phyloP scores from a whole-genome alignment of 2,888 invertebrate species.

The Exocentrus adspersus region DNA sequence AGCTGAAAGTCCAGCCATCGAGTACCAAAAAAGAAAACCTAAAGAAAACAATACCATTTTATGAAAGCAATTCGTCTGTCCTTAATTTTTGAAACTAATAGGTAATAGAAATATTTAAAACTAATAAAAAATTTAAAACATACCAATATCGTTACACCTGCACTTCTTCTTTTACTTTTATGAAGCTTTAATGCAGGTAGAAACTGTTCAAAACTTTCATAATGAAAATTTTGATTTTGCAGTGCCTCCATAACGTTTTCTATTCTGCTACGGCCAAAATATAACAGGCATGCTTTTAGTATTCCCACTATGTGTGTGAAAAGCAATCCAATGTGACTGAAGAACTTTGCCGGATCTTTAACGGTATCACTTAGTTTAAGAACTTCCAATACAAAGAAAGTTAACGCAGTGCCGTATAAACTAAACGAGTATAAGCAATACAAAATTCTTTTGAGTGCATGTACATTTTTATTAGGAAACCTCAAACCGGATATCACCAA shows the following conservation, averaged over 20 bases:
- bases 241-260: background rate
- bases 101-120: too few species aligned
- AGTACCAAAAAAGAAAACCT: too few species aligned
- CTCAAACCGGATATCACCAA: background rate
- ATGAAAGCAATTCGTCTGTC: too few species aligned
- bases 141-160: constrained; percentile 20
- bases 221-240: background rate
- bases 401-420: background rate
- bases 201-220: background rate
- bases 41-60: too few species aligned
- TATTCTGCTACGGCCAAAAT: background rate
- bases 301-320: background rate
- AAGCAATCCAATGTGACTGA: constrained; percentile 8
- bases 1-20: constrained; percentile 7
- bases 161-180: constrained; percentile 9
- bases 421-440: background rate
- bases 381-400: constrained; percentile 1
- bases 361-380: background rate
- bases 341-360: background rate
- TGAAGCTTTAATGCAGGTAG: constrained; percentile 1
- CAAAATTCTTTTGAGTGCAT: background rate
- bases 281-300: background rate
- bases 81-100: too few species aligned
- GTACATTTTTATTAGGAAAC: background rate
- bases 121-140: constrained; percentile 22